Evolutionary conservation across 2,113 vertebrate species (phyloP), one percentile per base, ranked within the genome.

Genomic region (Notarius quadriscutis): DNA sequence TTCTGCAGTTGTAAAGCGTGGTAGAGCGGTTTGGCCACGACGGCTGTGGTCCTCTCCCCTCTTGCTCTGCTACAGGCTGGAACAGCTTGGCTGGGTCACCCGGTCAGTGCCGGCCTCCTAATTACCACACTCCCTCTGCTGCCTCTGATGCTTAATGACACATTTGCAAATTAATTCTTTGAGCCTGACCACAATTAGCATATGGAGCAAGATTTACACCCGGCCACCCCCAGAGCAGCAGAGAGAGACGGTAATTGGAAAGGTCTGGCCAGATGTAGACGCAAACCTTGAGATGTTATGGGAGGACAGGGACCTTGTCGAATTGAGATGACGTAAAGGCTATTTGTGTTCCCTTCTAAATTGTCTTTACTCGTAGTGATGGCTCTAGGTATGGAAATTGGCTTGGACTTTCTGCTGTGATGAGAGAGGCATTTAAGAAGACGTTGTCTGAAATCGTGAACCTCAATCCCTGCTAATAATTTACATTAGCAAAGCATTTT

Each of bases 161-260:
- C 97, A 97, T 98, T 98, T 98, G 97, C 97, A 98, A 99, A 98
- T 98, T 97, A 98, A 98, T 98, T 98, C 96, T 97, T 96, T 95
- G 95, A 92, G 95, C 96, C 96, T 94, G 94, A 92, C 94, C 95
- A 95, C 96, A 95, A 96, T 97, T 96, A 97, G 94, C 95, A 96
- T 96, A 96, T 94, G 94, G 94, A 95, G 93, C 93, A 95, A 94
- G 96, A 94, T 95, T 94, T 94, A 94, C 94, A 95, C 93, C 92
- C 93, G 93, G 94, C 93, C 93, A 95, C 93, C 93, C 90, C 86
- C 83, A 48, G 84, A 89, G 88, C 84, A 75, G 81, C 60, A 58
- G 30, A 83, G 80, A 27, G 53, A 51, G 80, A 51, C 20, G 74
- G 77, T 30, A 63, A 74, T 81, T 71, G 77, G 78, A 74, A 74